phyloP scores from a whole-genome alignment of 2,797 vertebrate species.

The Xiphorhynchus erythropygius region DNA sequence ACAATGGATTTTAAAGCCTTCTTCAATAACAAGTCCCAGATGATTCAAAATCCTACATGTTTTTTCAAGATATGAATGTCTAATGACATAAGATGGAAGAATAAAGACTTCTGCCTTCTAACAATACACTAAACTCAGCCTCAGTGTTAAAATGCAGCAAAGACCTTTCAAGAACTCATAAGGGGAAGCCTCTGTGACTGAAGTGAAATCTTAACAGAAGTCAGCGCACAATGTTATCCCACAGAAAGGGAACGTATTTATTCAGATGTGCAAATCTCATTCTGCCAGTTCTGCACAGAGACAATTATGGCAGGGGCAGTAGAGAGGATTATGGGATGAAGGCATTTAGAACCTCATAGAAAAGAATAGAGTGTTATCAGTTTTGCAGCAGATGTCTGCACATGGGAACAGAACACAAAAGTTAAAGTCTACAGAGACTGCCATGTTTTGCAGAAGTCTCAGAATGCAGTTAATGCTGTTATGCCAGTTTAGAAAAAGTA shows the following conservation, averaged over 20 bases:
- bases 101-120: neutral
- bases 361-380: slow-evolving; percentile 7
- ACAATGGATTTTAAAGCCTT: neutral
- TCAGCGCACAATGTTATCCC: neutral
- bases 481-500: neutral
- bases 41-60: slow-evolving; percentile 23
- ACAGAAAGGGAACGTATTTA: slow-evolving; percentile 1
- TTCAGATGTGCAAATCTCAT: slow-evolving; percentile 14
- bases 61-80: slow-evolving; percentile 24
- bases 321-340: neutral
- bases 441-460: neutral
- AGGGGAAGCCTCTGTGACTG: neutral
- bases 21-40: neutral
- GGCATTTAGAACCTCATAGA: neutral
- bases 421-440: neutral
- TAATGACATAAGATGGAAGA: neutral
- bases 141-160: neutral
- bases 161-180: neutral
- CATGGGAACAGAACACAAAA: neutral
- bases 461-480: slow-evolving; percentile 2
- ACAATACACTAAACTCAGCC: neutral
- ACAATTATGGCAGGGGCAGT: neutral
- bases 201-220: slow-evolving; percentile 4
- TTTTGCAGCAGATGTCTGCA: slow-evolving; percentile 13
- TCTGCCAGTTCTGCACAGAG: neutral